Percentiles rank a stretch among this genome's conserved stretches.
phyloP scores from a whole-genome alignment of 2,888 invertebrate species.

The Ommatoiulus sabulosus region DNA sequence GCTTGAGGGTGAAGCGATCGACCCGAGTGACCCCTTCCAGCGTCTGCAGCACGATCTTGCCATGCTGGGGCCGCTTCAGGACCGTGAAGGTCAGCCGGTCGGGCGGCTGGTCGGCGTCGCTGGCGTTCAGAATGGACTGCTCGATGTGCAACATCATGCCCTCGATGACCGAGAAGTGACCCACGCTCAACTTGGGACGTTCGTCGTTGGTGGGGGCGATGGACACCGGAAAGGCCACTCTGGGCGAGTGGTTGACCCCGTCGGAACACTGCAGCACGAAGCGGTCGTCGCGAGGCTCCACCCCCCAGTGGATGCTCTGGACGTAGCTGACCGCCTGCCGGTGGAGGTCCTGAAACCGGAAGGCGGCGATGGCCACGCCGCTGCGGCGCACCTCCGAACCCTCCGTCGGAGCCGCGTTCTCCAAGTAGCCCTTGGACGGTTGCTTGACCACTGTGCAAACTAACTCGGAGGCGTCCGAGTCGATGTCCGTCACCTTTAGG shows the following conservation, averaged over 20 bases:
- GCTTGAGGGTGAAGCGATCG: slow-evolving; percentile 65
- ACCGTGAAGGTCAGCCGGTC: slow-evolving; percentile 65
- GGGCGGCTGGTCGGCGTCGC: slow-evolving; percentile 66
- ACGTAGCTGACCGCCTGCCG: slow-evolving; percentile 66
- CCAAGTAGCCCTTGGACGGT: slow-evolving; percentile 66
- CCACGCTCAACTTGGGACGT: slow-evolving; percentile 65
- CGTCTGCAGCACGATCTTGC: slow-evolving; percentile 65
- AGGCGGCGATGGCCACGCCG: slow-evolving; percentile 66
- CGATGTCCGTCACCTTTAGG: slow-evolving; percentile 65
- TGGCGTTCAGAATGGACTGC: slow-evolving; percentile 66
- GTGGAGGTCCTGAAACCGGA: slow-evolving; percentile 65
- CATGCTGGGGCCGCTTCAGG: slow-evolving; percentile 62
- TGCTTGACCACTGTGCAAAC: slow-evolving; percentile 65
- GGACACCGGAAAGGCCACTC: slow-evolving; percentile 63
- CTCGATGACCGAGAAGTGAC: slow-evolving; percentile 67
- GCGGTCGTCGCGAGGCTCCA: slow-evolving; percentile 66
- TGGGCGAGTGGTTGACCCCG: slow-evolving; percentile 66
- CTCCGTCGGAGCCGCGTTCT: slow-evolving; percentile 66
- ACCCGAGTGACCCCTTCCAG: slow-evolving; percentile 64
- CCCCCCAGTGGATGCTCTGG: slow-evolving; percentile 67
- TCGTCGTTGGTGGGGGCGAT: slow-evolving; percentile 68
- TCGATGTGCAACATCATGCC: slow-evolving; percentile 67
- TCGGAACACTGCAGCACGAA: slow-evolving; percentile 66
- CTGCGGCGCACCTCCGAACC: slow-evolving; percentile 65
- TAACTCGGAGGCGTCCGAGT: slow-evolving; percentile 65